These are phyloP conservation scores for Vidua chalybeata DNA, from an alignment of 2,113 vertebrate species.

Conservation along the genomic window DNA sequence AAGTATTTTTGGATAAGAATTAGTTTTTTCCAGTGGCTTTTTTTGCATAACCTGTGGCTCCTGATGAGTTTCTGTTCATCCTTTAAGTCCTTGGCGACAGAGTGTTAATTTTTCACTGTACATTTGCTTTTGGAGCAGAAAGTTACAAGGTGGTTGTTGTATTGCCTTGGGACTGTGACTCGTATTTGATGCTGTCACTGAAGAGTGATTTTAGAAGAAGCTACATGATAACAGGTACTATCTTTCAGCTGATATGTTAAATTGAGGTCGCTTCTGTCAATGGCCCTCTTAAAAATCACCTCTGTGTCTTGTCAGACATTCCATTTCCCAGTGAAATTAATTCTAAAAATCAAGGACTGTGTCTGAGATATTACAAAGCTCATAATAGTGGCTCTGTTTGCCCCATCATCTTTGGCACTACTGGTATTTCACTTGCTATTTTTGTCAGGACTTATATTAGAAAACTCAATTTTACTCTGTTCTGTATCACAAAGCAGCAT, in stretches of 20 bases:
- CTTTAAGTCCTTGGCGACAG: neutral
- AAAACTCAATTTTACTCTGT: conserved; percentile 45
- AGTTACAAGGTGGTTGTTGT: neutral
- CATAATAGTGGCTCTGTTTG: conserved; percentile 9
- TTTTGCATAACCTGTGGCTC: neutral
- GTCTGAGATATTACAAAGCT: conserved; percentile 26
- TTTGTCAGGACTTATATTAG: conserved; percentile 46
- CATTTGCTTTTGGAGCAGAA: neutral
- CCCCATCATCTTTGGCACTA: neutral
- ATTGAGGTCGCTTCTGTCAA: conserved; percentile 53
- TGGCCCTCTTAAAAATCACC: conserved; percentile 54
- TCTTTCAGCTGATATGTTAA: conserved; percentile 44
- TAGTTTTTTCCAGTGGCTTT: neutral
- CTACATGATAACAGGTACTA: neutral
- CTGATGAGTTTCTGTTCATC: neutral
- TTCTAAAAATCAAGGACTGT: conserved; percentile 57
- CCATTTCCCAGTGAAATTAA: conserved; percentile 52
- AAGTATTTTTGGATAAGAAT: neutral
- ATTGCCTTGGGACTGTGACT: conserved; percentile 8
- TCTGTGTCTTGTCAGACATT: conserved; percentile 53
- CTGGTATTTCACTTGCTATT: conserved; percentile 42
- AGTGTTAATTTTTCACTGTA: neutral
- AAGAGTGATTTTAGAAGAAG: conserved; percentile 37
- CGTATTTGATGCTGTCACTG: conserved; percentile 8
- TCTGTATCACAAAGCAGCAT: conserved; percentile 59